Evolutionary conservation across 1,140 invertebrate genomes (phyloP).

Genomic region (Drosophila sechellia): DNA sequence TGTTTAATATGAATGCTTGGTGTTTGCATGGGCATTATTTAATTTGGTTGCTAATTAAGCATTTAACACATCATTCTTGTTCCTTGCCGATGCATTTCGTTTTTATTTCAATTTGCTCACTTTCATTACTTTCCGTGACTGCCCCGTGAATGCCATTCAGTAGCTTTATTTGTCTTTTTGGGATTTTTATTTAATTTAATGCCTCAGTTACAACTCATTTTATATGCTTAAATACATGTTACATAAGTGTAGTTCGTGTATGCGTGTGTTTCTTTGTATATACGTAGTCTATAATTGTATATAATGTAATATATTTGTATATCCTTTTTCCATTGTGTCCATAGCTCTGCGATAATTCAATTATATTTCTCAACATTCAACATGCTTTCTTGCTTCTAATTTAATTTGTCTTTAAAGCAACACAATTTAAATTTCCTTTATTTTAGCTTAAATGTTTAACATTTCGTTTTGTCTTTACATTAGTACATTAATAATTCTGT

Average conservation of each 20-base stretch:
- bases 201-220: slow-evolving; percentile 73
- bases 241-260: slow-evolving; percentile 62
- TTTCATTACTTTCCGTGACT: slow-evolving; percentile 11
- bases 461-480: slow-evolving; percentile 58
- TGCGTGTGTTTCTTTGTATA: slow-evolving; percentile 24
- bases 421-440: slow-evolving; percentile 42
- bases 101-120: slow-evolving; percentile 59
- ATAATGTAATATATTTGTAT: slow-evolving; percentile 42
- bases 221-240: slow-evolving; percentile 78
- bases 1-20: slow-evolving; percentile 35
- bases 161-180: slow-evolving; percentile 44
- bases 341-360: slow-evolving; percentile 42
- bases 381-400: slow-evolving; percentile 36
- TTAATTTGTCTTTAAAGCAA: slow-evolving; percentile 52
- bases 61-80: slow-evolving; percentile 61
- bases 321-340: slow-evolving; percentile 25
- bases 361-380: slow-evolving; percentile 60
- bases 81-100: slow-evolving; percentile 27
- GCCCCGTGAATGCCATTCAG: slow-evolving; percentile 8
- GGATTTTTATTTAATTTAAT: slow-evolving; percentile 61
- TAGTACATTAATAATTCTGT: slow-evolving; percentile 1
- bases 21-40: slow-evolving; percentile 43
- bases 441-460: slow-evolving; percentile 66
- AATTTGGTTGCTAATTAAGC: slow-evolving; percentile 73
- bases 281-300: slow-evolving; percentile 48